phyloP scores from a whole-genome alignment of 23 tunicate species.

The Ascidia mentula region DNA sequence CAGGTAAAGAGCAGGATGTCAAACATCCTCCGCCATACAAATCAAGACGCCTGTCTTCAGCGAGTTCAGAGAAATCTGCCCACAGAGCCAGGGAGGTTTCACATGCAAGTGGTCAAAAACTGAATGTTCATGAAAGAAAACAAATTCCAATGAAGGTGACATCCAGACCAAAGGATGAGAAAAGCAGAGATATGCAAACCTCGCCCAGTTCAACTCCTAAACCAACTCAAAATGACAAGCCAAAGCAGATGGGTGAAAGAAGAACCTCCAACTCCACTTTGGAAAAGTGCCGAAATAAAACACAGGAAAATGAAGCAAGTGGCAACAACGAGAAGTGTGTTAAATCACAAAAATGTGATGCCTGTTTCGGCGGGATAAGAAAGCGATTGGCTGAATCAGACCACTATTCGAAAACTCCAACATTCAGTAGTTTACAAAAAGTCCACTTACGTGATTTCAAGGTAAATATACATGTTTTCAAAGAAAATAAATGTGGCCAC shows the following conservation, averaged over 20 bases:
- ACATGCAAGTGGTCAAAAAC: background rate
- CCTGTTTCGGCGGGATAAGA: background rate
- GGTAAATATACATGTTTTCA: background rate
- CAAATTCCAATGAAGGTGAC: background rate
- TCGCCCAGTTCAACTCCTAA: background rate
- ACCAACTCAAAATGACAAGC: background rate
- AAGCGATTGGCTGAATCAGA: background rate
- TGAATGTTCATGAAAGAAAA: background rate
- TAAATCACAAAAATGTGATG: background rate
- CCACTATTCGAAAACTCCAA: background rate
- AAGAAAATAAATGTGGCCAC: no score
- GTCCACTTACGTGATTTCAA: background rate
- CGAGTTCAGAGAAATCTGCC: no score
- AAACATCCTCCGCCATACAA: background rate
- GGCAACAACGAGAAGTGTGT: background rate
- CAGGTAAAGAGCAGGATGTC: background rate
- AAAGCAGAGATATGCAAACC: background rate
- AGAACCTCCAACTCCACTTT: background rate
- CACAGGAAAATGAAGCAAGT: background rate
- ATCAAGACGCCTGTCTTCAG: background rate
- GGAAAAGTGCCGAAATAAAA: background rate
- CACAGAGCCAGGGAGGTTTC: background rate
- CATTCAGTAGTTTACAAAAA: background rate
- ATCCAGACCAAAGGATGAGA: background rate
- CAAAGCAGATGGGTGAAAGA: background rate